phyloP scores from a whole-genome alignment of 2,113 vertebrate species.

The zebrafish (Danio rerio) region GRCz12tu NC_133182.1:33633001-33633500 shows the following conservation, averaged over 20 bases:
- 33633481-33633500: slow-evolving; percentile 72
- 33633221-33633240: slow-evolving; percentile 82
- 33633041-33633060: slow-evolving; percentile 57
- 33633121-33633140: slow-evolving; percentile 45
- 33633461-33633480: slow-evolving; percentile 64
- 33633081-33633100: slow-evolving; percentile 81
- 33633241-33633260: slow-evolving; percentile 81
- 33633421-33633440: slow-evolving; percentile 53
- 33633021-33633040: slow-evolving; percentile 49
- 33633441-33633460: slow-evolving; percentile 73
- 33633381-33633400: slow-evolving; percentile 52
- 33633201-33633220: slow-evolving; percentile 31
- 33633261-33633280: slow-evolving; percentile 92
- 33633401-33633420: slow-evolving; percentile 57
- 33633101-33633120: slow-evolving; percentile 59
- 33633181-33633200: neutral
- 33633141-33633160: slow-evolving; percentile 47
- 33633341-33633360: slow-evolving; percentile 82
- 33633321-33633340: slow-evolving; percentile 67
- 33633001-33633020: slow-evolving; percentile 37
- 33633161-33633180: slow-evolving; percentile 67
- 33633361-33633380: slow-evolving; percentile 78
- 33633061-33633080: slow-evolving; percentile 68
- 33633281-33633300: slow-evolving; percentile 84
- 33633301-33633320: slow-evolving; percentile 56